phyloP scores from a whole-genome alignment of 92 coral and sea anemone species.

The Zoanthus gigantus region DNA sequence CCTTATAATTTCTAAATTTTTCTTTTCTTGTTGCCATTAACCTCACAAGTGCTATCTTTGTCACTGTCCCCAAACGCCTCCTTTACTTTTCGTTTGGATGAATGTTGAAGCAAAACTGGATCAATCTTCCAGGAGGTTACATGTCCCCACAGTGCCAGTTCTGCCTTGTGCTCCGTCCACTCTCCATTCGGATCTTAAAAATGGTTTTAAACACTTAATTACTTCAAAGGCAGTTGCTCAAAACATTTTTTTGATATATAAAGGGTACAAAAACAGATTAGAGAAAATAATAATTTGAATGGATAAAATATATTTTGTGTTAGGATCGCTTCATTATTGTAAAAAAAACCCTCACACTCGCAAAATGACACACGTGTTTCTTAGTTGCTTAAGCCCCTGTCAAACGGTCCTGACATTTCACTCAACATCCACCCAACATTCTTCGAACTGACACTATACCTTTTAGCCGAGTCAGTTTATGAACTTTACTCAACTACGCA shows the following conservation, averaged over 20 bases:
- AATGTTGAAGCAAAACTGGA: constrained; percentile 60
- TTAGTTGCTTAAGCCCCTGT: too few species aligned
- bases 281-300: too few species aligned
- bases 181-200: constrained; percentile 74
- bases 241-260: background rate
- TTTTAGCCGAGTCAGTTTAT: too few species aligned
- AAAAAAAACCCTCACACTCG: too few species aligned
- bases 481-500: too few species aligned
- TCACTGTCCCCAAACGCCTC: constrained; percentile 9
- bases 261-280: background rate
- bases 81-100: constrained; percentile 42
- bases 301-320: too few species aligned
- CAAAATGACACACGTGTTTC: too few species aligned
- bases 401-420: too few species aligned
- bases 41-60: constrained; percentile 5
- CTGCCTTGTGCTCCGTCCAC: constrained; percentile 97
- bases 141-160: constrained; percentile 89
- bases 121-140: constrained; percentile 74
- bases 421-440: too few species aligned
- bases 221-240: background rate
- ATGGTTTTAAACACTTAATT: background rate
- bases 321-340: too few species aligned
- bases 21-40: background rate
- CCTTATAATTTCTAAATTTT: background rate
- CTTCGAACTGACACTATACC: too few species aligned